Conservation (phyloP, 2,888 invertebrate species). For the Drosophila peninsularis region DNA sequence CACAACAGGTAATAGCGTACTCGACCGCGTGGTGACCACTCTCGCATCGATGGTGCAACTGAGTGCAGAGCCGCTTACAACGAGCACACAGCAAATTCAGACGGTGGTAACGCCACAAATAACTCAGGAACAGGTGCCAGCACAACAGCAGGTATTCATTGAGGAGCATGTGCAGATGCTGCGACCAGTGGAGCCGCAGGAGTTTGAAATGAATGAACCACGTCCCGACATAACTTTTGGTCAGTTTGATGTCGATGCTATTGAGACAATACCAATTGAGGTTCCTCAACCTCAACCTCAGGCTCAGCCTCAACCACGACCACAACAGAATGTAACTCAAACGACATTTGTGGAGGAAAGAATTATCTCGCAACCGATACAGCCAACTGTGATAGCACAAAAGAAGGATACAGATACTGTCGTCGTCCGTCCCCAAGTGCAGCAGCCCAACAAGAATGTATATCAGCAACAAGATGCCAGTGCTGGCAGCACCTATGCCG, state of each 20-base stretch:
- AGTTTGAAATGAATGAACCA: conserved; percentile 74
- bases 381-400: conserved; percentile 59
- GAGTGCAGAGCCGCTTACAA: conserved; percentile 61
- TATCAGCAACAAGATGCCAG: conserved; percentile 49
- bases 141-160: conserved; percentile 46
- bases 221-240: conserved; percentile 83
- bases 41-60: conserved; percentile 72
- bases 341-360: conserved; percentile 54
- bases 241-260: conserved; percentile 82
- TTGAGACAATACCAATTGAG: conserved; percentile 77
- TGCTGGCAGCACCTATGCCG: conserved; percentile 81
- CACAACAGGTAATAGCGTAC: conserved; percentile 60
- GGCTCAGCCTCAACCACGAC: conserved; percentile 8
- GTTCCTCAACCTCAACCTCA: conserved; percentile 14
- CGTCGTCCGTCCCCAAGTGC: conserved; percentile 52
- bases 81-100: conserved; percentile 65
- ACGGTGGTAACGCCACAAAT: conserved; percentile 22
- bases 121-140: conserved; percentile 24
- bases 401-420: conserved; percentile 31
- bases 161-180: conserved; percentile 67
- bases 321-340: conserved; percentile 22
- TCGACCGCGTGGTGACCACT: conserved; percentile 71
- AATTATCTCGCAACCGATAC: conserved; percentile 39
- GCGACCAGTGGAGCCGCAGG: conserved; percentile 71
- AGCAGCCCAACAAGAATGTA: conserved; percentile 40